Conservation (phyloP, 2,113 vertebrate genomes). For the Sturnus vulgaris region DNA sequence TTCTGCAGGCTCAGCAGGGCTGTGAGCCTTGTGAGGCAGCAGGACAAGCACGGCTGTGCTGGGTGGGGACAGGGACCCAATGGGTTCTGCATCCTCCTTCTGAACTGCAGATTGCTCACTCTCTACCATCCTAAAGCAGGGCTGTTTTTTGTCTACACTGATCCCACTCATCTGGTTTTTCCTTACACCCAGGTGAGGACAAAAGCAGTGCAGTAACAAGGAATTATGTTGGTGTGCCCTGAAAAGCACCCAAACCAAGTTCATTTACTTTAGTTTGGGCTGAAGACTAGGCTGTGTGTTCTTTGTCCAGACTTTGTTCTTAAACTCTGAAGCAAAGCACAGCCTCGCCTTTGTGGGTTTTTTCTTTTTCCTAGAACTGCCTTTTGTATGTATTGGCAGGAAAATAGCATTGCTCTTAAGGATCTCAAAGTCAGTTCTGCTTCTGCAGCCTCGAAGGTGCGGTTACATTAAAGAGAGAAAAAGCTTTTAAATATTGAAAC, state of each 20-base stretch:
- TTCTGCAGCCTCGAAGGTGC: conserved; percentile 20
- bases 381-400: conserved; percentile 27
- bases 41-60: accelerated
- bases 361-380: conserved; percentile 42
- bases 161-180: background rate
- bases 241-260: background rate
- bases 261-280: background rate
- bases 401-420: conserved; percentile 32
- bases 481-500: conserved; percentile 42
- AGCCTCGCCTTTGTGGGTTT: conserved; percentile 31
- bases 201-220: background rate
- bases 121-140: background rate
- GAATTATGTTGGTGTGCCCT: background rate
- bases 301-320: conserved; percentile 40
- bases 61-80: background rate
- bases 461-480: background rate
- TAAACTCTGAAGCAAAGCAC: conserved; percentile 51
- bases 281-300: conserved; percentile 25
- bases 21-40: background rate
- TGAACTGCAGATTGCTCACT: background rate
- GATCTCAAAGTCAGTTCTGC: conserved; percentile 34
- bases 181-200: background rate
- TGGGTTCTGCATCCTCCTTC: background rate
- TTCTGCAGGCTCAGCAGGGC: background rate
- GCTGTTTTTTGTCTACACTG: background rate